Conservation (phyloP, 1,140 invertebrate species). For the Apocrypta bakeri region DNA sequence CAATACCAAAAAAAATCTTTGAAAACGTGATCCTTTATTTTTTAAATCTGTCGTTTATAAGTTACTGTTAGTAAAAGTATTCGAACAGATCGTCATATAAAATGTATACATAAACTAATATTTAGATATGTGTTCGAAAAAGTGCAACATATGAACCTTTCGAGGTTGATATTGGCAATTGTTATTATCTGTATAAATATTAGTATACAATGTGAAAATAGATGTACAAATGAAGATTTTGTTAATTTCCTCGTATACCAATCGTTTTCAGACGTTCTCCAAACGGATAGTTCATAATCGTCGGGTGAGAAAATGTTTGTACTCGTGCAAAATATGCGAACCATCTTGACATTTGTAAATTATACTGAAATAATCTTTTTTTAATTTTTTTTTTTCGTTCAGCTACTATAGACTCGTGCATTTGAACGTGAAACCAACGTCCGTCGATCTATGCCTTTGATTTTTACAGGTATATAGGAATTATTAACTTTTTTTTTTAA, state of each 20-base stretch:
- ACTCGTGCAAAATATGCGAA: slow-evolving; percentile 37
- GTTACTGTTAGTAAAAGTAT: slow-evolving; percentile 40
- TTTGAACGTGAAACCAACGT: slow-evolving; percentile 17
- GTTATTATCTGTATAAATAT: slow-evolving; percentile 48
- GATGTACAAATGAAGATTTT: background rate
- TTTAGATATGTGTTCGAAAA: slow-evolving; percentile 50
- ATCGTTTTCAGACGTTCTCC: slow-evolving; percentile 10
- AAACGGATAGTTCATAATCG: background rate
- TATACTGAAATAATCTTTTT: background rate
- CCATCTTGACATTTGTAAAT: background rate
- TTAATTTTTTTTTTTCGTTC: background rate
- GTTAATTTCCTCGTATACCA: background rate
- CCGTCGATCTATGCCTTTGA: slow-evolving; percentile 33
- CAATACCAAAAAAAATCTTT: slow-evolving; percentile 43
- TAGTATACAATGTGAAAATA: slow-evolving; percentile 33
- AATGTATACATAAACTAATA: slow-evolving; percentile 28
- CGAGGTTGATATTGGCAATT: slow-evolving; percentile 32
- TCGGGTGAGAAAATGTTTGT: slow-evolving; percentile 22
- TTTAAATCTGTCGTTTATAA: slow-evolving; percentile 33
- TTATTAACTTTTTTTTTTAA: slow-evolving; percentile 1
- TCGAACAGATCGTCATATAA: background rate
- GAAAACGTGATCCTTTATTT: slow-evolving; percentile 40
- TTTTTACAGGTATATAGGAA: slow-evolving; percentile 7
- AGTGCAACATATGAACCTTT: slow-evolving; percentile 16
- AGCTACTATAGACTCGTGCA: background rate